Evolutionary conservation across 1,140 invertebrate species (phyloP).

Genomic region (Coelopa frigida): DNA sequence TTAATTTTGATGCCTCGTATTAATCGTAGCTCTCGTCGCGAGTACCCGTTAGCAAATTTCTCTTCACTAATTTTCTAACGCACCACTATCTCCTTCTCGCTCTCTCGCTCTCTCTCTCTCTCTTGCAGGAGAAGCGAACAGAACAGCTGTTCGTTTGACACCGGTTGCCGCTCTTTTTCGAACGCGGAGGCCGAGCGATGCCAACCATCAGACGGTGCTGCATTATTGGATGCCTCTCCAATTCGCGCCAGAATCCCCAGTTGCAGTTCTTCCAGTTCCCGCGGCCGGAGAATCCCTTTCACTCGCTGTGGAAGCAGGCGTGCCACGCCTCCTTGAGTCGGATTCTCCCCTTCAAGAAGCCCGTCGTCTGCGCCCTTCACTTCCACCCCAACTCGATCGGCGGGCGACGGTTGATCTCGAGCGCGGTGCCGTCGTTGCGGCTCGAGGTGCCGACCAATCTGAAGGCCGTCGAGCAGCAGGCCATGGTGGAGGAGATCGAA

Average conservation of each 20-base stretch:
- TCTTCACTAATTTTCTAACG: too few species aligned
- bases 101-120: too few species aligned
- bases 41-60: too few species aligned
- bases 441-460: slow-evolving; percentile 34
- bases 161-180: too few species aligned
- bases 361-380: slow-evolving; percentile 33
- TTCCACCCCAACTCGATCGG: slow-evolving; percentile 32
- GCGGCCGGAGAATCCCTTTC: slow-evolving; percentile 32
- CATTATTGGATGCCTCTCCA: slow-evolving; percentile 35
- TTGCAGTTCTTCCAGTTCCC: slow-evolving; percentile 40
- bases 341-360: slow-evolving; percentile 36
- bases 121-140: too few species aligned
- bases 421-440: slow-evolving; percentile 27
- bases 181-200: slow-evolving; percentile 21
- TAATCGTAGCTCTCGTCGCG: too few species aligned
- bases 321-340: slow-evolving; percentile 33
- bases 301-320: slow-evolving; percentile 35
- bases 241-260: slow-evolving; percentile 32
- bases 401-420: slow-evolving; percentile 26
- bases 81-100: too few species aligned
- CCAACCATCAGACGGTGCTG: slow-evolving; percentile 37
- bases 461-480: slow-evolving; percentile 32
- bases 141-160: too few species aligned
- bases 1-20: too few species aligned
- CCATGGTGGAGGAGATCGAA: slow-evolving; percentile 37